These are phyloP conservation scores for Troides helena DNA, from an alignment of 2,888 invertebrate genomes.

Conservation along the genomic window DNA sequence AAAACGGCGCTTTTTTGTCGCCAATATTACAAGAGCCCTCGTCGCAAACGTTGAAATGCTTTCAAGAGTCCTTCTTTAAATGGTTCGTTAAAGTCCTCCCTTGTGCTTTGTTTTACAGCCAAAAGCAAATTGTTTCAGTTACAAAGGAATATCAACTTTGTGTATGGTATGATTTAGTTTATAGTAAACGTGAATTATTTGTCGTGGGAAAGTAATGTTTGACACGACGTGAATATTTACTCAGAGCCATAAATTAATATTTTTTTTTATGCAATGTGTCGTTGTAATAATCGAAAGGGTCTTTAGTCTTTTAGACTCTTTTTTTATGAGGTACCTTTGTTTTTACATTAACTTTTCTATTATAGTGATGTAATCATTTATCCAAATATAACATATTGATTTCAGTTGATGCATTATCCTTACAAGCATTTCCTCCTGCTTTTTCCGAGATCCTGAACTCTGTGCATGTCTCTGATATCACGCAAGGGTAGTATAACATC, in stretches of 20 bases:
- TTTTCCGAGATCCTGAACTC: too few species aligned
- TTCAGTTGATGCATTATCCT: too few species aligned
- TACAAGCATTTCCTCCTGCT: too few species aligned
- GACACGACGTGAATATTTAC: conserved; percentile 14
- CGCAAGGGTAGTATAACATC: too few species aligned
- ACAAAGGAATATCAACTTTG: conserved; percentile 12
- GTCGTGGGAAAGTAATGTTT: conserved; percentile 26
- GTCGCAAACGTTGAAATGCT: conserved; percentile 9
- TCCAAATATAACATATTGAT: too few species aligned
- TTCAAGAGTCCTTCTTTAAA: conserved; percentile 16
- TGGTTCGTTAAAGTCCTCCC: conserved; percentile 26
- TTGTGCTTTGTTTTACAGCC: conserved; percentile 24
- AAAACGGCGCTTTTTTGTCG: conserved; percentile 18
- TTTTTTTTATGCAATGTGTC: conserved; percentile 12
- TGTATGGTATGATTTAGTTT: background rate
- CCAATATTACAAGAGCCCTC: conserved; percentile 24
- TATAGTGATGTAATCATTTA: too few species aligned
- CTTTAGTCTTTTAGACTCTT: background rate
- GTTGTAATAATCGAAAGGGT: conserved; percentile 14
- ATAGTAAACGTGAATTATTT: background rate
- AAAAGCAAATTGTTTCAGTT: conserved; percentile 1
- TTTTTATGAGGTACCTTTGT: too few species aligned
- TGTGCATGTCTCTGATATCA: too few species aligned
- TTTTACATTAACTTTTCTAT: too few species aligned
- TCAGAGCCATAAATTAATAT: conserved; percentile 15